Evolutionary conservation across 1,140 invertebrate genomes (phyloP), one percentile per base, ranked within the genome.

Genomic region (Drepana arcuata): DNA sequence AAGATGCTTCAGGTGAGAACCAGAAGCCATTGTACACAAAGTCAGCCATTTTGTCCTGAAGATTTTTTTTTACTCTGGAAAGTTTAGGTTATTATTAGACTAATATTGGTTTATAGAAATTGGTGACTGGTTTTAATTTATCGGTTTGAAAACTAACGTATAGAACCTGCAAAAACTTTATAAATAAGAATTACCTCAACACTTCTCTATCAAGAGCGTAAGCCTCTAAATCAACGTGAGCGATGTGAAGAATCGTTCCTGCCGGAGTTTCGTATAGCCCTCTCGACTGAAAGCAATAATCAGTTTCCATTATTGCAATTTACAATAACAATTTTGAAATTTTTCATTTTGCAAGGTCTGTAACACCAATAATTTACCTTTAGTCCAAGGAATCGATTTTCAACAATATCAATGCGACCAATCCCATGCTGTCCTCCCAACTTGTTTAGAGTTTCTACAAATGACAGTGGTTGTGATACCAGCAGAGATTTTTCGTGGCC

Each of bases 211-310:
- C 93, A 33, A 94, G 69, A 30, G 89, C 86, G 48, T 90, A 92
- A 0, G 88, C 80, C 81, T 95, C 92, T 23, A 95, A 82, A 73
- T 94, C 93, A 26, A 88, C 74, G 61, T 94, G 93, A 1, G 92
- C 92, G 2, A 85, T 67, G 34, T 88, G 84, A 2, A 95, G 74
- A 45, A 95, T 91, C 2, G 90, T 92, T 4, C 88, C 90, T 7
- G 87, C 93, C 0, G 93, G 93, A 1, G 92, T 93, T 74, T 95
- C 93, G 64, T 95, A 95, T n/a, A 94, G 86, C 11, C 92, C 90
- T 31, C 89, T 78, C 0, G 89, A 91, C 84, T 88, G 52, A 43
- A 62, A 62, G 6, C 30, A 45, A 36, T 40, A 7, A n/a, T 38
- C n/a, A n/a, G n/a, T n/a, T n/a, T n/a, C n/a, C n/a, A n/a, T n/a